Base-by-base conservation (phyloP, 2,797 vertebrate genomes). In the Cygnus olor region DNA sequence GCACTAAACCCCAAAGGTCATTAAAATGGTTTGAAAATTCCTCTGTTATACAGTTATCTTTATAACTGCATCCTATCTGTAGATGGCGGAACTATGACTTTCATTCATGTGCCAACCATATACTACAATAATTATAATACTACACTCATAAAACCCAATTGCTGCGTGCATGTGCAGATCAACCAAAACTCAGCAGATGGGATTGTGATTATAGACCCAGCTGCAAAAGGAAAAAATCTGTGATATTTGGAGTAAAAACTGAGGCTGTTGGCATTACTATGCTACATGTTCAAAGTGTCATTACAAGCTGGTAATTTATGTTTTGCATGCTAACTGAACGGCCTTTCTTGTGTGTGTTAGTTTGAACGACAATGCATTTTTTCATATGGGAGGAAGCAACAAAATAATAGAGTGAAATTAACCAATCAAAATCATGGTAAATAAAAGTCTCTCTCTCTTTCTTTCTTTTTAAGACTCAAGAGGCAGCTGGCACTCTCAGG, bases 401-500 rank as follows among this genome's bases (percentile, higher is more conserved):
- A 92, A 96, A 96, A 94, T 94, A 94, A 96, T 89, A 80, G 92
- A 93, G 80, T 89, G 93, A 96, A 96, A 97, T 96, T 86, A 96
- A 96, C 94, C 94, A 95, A 96, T 96, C 90, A 80, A 93, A 95
- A 94, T 94, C 95, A 93, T 40, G 89, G 96, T 95, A 96, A 97
- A 96, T 96, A 95, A 91, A 97, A 96, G 94, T 97, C 86, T 91
- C 90, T 80, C 91, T 88, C 90, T 90, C 84, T 96, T 89, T 96
- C 94, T 96, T 91, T 94, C 90, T 92, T 96, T 96, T 85, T 92
- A 66, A 95, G 87, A 66, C 90, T 96, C 96, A 94, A 96, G 96
- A 96, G 96, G 96, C 96, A 97, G 96, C 96, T 97, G 96, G 96
- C 96, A 93, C 94, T 96, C 92, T 96, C 84, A 22, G 95, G 95